Base-by-base conservation (phyloP, 2,797 vertebrate species). In the Gouania willdenowi region DNA sequence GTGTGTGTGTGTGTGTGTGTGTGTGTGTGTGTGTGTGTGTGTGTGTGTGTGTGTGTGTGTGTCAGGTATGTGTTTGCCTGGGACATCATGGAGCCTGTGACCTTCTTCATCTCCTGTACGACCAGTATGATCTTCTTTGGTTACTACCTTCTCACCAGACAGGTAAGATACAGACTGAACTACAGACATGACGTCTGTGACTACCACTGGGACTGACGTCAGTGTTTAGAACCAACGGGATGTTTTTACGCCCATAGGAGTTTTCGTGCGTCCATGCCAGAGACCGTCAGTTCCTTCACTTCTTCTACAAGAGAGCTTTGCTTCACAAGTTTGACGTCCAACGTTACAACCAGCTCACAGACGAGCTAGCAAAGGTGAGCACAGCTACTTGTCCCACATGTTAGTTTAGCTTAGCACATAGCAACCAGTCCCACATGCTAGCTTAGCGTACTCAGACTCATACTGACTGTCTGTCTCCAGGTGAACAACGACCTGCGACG, bases 51-150 rank as follows among this genome's bases (percentile, higher is more conserved):
- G 11, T 34, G 6, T 51, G 16, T 44, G 21, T 44, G 14, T 2
- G 3, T 4, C 34, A 77, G 74, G 74, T 58, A 60, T 13, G 92
- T 92, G 46, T 94, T 92, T 45, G 91, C 91, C 0, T 94, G 92
- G 92, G 92, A 93, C 53, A 86, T 93, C 68, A 93, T 92, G 91
- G 92, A 94, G 10, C 92, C 92, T 0, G 82, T 94, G 26, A 94
- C 92, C 0, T 92, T 86, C 60, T 94, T 92, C 80, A 81, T 93
- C 68, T 86, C 91, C 6, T 87, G 81, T 0, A 86, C 76, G 19
- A 92, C 88, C 17, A 85, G 89, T 70, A 89, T 93, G 82, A 77
- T 83, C 47, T 92, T 93, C 68, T 91, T 91, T 1, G 85, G 77
- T 4, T 94, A 94, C 72, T 94, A 91, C 11, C n/a, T 92, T 25